Evolutionary conservation across 2,113 vertebrate species (phyloP).

Genomic region (Oryzias celebensis): DNA sequence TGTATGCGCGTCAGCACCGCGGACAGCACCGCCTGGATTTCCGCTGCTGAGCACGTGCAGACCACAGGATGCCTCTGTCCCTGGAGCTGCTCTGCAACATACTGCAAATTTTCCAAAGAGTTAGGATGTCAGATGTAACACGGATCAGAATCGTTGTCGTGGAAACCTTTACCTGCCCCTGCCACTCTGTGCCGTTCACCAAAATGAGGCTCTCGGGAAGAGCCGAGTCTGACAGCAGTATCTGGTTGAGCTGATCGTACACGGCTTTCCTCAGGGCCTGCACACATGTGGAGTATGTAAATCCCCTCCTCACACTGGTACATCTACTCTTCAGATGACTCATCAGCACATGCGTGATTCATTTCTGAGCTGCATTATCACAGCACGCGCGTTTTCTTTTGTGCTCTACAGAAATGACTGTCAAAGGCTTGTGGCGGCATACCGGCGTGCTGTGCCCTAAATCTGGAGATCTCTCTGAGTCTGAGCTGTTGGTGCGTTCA

Average conservation of each 20-base stretch:
- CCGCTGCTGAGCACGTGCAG: constrained; percentile 84
- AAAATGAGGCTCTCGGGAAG: constrained; percentile 86
- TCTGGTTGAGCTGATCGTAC: constrained; percentile 89
- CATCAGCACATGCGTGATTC: constrained; percentile 58
- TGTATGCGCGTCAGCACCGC: constrained; percentile 89
- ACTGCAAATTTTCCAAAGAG: constrained; percentile 66
- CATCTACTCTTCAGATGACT: constrained; percentile 51
- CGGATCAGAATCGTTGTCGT: accelerated
- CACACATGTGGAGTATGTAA: constrained; percentile 6
- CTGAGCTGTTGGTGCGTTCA: constrained; percentile 87
- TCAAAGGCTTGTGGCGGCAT: neutral
- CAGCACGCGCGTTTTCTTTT: constrained; percentile 15
- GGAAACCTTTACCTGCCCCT: constrained; percentile 61
- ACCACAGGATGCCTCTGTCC: constrained; percentile 86
- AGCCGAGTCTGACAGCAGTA: constrained; percentile 81
- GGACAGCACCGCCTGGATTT: constrained; percentile 87
- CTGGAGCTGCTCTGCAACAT: constrained; percentile 85
- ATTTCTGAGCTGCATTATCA: constrained; percentile 39
- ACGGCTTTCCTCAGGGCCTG: constrained; percentile 85
- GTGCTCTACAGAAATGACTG: neutral
- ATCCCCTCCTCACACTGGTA: constrained; percentile 7
- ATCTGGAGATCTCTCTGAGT: constrained; percentile 87
- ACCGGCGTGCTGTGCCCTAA: constrained; percentile 85
- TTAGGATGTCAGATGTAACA: too few species aligned
- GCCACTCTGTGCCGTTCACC: constrained; percentile 67